Evolutionary conservation across 2,797 vertebrate genomes (phyloP), one percentile per base, ranked within the genome.

Genomic region (Macropus fuliginosus): DNA sequence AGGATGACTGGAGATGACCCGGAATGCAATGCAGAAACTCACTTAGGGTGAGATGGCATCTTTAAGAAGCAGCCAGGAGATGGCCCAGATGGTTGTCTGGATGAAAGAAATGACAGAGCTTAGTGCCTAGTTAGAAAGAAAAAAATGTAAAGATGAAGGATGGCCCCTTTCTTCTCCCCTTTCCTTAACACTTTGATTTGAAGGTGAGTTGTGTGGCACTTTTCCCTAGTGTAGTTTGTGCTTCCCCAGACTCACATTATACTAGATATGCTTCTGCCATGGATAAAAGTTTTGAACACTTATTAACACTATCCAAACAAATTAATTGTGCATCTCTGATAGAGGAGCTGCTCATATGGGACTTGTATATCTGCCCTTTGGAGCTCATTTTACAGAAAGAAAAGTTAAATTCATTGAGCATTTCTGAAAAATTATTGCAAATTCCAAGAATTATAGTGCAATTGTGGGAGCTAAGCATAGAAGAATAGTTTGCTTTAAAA

Each of bases 381-480:
- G 94, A 91, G 59, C 2, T 5, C 91, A 0, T 93, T 66, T 90
- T 46, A 93, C 11, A 27, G 52, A 28, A 95, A 90, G 54, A 87
- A 92, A 92, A n/a, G 13, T 14, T 66, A 66, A 10, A 91, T 91
- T 55, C 56, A 66, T 18, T 28, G 62, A 34, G 4, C 56, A 96
- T 94, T 95, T 95, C 74, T 95, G 2, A 95, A 24, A 97, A 95
- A 55, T 9, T 66, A 81, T 91, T 89, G 27, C 52, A 91, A 50
- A 93, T 56, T 62, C 14, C 21, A 94, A 62, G 21, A 95, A 95
- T 91, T 94, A 10, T 14, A 95, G 56, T 95, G 11, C 55, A 93
- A 93, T 87, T 93, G 9, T 90, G 31, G 27, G 97, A 46, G 74
- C 56, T 1, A 28, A 94, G 16, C 74, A n/a, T 56, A 81, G 81